phyloP scores from a whole-genome alignment of 2,797 vertebrate genomes.

The Liparis tanakae region DNA sequence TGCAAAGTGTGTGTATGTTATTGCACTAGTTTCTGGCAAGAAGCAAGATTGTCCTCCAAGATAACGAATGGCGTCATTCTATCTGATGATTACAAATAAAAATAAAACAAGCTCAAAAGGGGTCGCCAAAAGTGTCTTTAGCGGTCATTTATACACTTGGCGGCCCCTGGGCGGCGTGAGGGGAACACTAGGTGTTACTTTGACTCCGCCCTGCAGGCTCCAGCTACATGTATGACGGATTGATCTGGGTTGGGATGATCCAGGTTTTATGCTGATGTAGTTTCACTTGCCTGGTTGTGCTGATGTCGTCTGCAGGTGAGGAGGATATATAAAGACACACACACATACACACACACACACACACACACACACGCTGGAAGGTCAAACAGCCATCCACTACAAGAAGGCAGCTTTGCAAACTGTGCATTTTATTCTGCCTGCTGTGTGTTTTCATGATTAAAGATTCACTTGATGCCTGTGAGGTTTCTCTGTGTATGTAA shows the following conservation, averaged over 20 bases:
- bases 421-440: slow-evolving; percentile 56
- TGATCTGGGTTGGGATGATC: slow-evolving; percentile 28
- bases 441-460: slow-evolving; percentile 50
- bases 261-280: slow-evolving; percentile 60
- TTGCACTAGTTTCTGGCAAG: no score
- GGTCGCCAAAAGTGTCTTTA: background rate
- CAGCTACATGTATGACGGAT: slow-evolving; percentile 45
- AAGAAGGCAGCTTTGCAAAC: slow-evolving; percentile 39
- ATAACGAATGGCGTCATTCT: background rate
- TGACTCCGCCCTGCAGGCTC: slow-evolving; percentile 7
- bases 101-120: background rate
- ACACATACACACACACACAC: slow-evolving; percentile 15
- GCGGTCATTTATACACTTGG: background rate
- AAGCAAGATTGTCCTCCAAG: background rate
- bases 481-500: slow-evolving; percentile 40
- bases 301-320: slow-evolving; percentile 49
- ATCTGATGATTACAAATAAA: background rate
- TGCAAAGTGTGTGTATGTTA: no score
- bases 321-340: slow-evolving; percentile 14
- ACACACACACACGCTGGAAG: slow-evolving; percentile 7
- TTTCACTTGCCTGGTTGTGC: slow-evolving; percentile 48
- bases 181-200: slow-evolving; percentile 1
- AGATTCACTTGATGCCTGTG: slow-evolving; percentile 16
- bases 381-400: slow-evolving; percentile 45
- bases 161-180: no score